phyloP scores from a whole-genome alignment of 2,797 vertebrate genomes.

The Lates japonicus region DNA sequence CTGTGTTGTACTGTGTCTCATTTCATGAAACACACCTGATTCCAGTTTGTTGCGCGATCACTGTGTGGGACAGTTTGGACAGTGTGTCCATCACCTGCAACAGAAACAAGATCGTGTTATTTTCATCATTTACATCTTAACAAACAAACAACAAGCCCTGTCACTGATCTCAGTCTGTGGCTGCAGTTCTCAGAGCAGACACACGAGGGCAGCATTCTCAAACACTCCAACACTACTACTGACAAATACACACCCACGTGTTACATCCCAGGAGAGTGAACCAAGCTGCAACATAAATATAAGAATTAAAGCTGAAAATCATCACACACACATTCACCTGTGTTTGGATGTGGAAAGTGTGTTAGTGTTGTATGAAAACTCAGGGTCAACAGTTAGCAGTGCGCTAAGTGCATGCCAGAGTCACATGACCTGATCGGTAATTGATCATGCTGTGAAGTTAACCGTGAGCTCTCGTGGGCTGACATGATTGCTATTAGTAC shows the following conservation, averaged over 20 bases:
- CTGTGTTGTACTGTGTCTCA: neutral
- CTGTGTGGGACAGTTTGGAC: conserved; percentile 93
- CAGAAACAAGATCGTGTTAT: neutral
- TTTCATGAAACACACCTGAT: conserved; percentile 87
- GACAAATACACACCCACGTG: neutral
- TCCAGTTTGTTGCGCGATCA: conserved; percentile 89
- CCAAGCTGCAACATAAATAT: too few species aligned
- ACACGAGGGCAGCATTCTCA: conserved; percentile 77
- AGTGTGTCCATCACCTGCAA: conserved; percentile 96
- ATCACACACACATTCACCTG: too few species aligned
- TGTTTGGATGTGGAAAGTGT: too few species aligned
- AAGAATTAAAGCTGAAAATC: too few species aligned
- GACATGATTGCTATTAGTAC: conserved; percentile 36
- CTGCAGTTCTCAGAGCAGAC: conserved; percentile 45
- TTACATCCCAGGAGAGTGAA: neutral
- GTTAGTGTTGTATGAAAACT: too few species aligned
- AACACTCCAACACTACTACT: conserved; percentile 3
- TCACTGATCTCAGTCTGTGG: neutral
- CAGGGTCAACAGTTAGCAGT: neutral
- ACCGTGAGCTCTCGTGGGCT: conserved; percentile 9
- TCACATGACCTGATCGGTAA: conserved; percentile 28
- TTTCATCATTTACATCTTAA: neutral
- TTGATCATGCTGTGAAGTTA: conserved; percentile 47
- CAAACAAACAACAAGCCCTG: neutral
- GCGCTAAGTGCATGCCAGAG: neutral